Evolutionary conservation across 1,140 invertebrate genomes (phyloP), one percentile per base, ranked within the genome.

Genomic region (Ridgeia piscesae): DNA sequence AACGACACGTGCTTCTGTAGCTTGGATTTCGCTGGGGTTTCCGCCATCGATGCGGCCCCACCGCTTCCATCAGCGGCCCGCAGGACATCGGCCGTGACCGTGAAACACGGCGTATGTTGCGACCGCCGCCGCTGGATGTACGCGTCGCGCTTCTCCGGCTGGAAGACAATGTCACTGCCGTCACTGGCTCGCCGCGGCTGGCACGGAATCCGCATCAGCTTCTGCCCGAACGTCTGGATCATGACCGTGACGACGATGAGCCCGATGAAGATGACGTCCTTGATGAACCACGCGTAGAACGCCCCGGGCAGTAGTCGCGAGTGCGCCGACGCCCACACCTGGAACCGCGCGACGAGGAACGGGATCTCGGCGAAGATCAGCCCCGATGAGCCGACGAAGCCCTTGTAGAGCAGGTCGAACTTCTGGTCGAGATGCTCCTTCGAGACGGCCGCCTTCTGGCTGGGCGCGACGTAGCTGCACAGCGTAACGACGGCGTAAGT

Each of bases 261-360:
- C n/a, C 34, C 34, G 31, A 93, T 93, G 50, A 93, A 92, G 6
- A 92, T 33, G 33, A 89, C 35, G 42, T 93, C 92, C 42, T 93
- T 93, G 88, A 93, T 92, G n/a, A 89, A 35, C 92, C 92, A 93
- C 33, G 92, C 35, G 88, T 93, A 93, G 91, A 93, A 93, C 6
- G 91, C n/a, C 33, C 48, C 91, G 0, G 92, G 92, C 1, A 92
- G 90, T 11, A 58, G 35, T 14, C 58, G 50, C 11, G 50, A 91
- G 11, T 33, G 88, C 58, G 33, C n/a, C 35, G 6, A 35, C 14
- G 91, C 92, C 35, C 92, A 31, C 42, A 93, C 89, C 91, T 93
- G 92, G 35, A 92, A 89, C n/a, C 92, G n/a, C 35, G 92, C 92
- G 17, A 92, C 91, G 27, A 93, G 89, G 33, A 92, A 91, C 33